A percentile compares a stretch with the other conserved stretches of the same genome.
phyloP scores from a whole-genome alignment of 2,113 vertebrate genomes.

The Phyllostomus discolor region DNA sequence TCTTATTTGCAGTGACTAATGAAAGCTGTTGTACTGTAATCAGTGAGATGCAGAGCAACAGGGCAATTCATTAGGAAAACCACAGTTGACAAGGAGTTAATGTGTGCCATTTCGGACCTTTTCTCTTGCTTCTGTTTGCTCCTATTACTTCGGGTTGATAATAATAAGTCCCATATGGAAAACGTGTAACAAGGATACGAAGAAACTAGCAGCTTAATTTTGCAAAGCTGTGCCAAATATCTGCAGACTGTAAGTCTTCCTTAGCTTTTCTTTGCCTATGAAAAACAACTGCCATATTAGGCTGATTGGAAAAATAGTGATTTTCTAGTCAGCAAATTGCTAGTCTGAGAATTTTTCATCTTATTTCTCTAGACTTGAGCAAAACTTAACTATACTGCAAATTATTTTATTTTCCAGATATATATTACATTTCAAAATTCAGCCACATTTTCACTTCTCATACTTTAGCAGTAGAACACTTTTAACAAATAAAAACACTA shows the following conservation, averaged over 20 bases:
- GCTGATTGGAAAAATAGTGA: constrained; percentile 70
- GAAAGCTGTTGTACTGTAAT: constrained; percentile 80
- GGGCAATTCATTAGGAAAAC: constrained; percentile 82
- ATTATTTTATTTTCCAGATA: constrained; percentile 51
- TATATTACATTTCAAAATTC: constrained; percentile 38
- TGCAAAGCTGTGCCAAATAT: constrained; percentile 57
- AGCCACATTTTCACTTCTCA: constrained; percentile 40
- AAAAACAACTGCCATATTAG: constrained; percentile 72
- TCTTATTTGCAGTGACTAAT: constrained; percentile 81
- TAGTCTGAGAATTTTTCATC: constrained; percentile 53
- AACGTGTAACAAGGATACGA: constrained; percentile 51
- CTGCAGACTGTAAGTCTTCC: constrained; percentile 42
- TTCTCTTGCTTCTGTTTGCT: constrained; percentile 65
- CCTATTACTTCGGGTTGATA: constrained; percentile 63
- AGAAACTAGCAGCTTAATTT: constrained; percentile 60
- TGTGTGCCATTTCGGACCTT: constrained; percentile 72
- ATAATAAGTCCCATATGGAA: constrained; percentile 72
- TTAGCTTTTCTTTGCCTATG: constrained; percentile 69
- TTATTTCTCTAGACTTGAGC: constrained; percentile 40
- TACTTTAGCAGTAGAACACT: background rate
- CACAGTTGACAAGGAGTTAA: constrained; percentile 77
- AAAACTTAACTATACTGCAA: constrained; percentile 41
- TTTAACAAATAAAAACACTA: constrained; percentile 58
- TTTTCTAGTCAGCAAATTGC: constrained; percentile 68
- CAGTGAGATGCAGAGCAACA: constrained; percentile 81